Conservation (phyloP, 2,797 vertebrate genomes). For the Rhabdomys pumilio region DNA sequence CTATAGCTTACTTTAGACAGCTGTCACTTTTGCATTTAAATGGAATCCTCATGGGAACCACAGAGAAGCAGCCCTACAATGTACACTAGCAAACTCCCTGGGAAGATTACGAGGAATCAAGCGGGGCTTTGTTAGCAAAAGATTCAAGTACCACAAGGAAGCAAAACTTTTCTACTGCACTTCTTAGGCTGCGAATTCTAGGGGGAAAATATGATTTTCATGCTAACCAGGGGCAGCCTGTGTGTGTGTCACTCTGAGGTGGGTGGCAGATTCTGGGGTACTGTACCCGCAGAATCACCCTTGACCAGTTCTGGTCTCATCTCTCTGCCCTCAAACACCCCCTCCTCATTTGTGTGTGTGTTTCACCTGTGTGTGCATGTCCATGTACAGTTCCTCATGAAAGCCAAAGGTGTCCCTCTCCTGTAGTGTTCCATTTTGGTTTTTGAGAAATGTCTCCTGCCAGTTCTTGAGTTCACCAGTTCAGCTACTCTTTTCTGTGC, state of each 20-base stretch:
- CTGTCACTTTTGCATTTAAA: not conserved
- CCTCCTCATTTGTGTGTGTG: not conserved
- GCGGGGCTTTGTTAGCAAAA: not conserved
- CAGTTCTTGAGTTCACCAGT: not conserved
- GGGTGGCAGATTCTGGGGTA: too few species aligned
- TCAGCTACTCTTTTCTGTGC: not conserved
- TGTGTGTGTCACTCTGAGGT: not conserved
- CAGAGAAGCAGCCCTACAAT: not conserved
- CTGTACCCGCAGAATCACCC: too few species aligned
- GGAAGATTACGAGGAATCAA: not conserved
- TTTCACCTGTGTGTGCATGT: not conserved
- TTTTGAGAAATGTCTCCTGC: not conserved
- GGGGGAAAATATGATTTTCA: not conserved
- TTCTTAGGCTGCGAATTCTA: not conserved
- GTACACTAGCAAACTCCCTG: not conserved
- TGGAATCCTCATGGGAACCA: not conserved
- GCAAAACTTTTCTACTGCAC: not conserved
- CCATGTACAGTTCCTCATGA: too few species aligned
- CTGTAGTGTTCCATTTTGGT: not conserved
- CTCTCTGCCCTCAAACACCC: too few species aligned
- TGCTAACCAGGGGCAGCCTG: not conserved
- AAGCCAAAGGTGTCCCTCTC: not conserved
- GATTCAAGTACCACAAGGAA: not conserved
- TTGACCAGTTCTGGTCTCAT: too few species aligned
- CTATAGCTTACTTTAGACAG: not conserved